phyloP scores from a whole-genome alignment of 2,888 invertebrate genomes.

The Ypsolopha sequella region DNA sequence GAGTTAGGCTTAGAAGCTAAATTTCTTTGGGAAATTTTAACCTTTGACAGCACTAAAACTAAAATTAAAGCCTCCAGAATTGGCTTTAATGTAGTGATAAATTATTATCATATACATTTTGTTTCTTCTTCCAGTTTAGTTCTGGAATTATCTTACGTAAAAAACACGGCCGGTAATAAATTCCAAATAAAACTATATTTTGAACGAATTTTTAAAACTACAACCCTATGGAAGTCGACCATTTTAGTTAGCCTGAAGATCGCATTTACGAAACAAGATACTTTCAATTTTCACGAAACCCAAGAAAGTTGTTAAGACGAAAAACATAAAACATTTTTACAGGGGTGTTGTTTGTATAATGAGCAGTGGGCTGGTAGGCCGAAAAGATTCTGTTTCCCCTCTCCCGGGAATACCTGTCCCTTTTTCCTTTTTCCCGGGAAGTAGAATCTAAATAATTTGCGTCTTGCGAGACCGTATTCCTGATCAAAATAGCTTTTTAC shows the following conservation, averaged over 20 bases:
- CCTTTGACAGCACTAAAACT: no score
- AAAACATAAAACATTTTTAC: constrained; percentile 3
- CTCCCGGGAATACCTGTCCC: constrained; percentile 6
- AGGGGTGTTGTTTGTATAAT: constrained; percentile 1
- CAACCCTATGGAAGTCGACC: background rate
- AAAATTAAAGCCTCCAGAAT: no score
- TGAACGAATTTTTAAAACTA: no score
- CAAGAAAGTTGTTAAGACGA: background rate
- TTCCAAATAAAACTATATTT: no score
- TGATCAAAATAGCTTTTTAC: background rate
- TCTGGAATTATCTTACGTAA: no score
- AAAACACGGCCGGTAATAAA: no score
- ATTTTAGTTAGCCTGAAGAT: background rate
- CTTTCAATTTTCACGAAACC: background rate
- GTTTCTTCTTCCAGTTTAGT: no score
- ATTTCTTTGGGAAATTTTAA: no score
- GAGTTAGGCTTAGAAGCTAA: no score
- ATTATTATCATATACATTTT: no score
- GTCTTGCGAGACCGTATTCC: background rate
- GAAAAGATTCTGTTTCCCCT: background rate
- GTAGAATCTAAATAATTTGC: background rate
- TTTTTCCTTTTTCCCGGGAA: background rate
- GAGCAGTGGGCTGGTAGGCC: background rate
- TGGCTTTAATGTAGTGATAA: no score
- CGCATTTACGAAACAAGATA: background rate